These are phyloP conservation scores for Noturus placidus DNA, from an alignment of 2,113 vertebrate genomes.

Conservation along the genomic window DNA sequence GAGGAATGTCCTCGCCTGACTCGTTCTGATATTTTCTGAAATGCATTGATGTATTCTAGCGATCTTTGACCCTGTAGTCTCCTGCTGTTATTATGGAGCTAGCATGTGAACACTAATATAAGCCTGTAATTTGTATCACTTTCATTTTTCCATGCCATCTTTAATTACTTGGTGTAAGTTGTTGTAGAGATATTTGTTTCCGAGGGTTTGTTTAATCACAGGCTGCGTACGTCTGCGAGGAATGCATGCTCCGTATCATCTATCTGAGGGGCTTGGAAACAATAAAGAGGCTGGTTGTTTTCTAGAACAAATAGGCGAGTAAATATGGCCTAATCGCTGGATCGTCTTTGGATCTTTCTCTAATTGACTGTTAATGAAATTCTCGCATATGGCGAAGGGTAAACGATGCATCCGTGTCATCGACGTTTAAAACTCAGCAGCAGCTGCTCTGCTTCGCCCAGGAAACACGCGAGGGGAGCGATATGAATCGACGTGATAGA, in stretches of 20 bases:
- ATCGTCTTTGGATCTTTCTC: neutral
- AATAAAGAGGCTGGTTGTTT: neutral
- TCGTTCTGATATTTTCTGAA: neutral
- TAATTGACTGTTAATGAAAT: slow-evolving; percentile 35
- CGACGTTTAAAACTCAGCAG: slow-evolving; percentile 12
- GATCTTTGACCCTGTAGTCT: neutral
- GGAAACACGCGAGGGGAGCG: neutral
- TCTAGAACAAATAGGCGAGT: neutral
- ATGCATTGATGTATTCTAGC: neutral
- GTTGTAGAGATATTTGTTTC: neutral
- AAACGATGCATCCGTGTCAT: slow-evolving; percentile 15
- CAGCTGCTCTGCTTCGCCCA: slow-evolving; percentile 5
- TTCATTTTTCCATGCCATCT: neutral
- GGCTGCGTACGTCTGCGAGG: neutral
- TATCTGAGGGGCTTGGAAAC: neutral
- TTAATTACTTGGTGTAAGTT: neutral
- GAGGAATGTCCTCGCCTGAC: neutral
- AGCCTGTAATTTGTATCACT: neutral
- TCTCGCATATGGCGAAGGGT: slow-evolving; percentile 7
- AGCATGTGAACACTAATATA: neutral
- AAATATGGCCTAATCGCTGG: slow-evolving; percentile 13
- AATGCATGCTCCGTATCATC: neutral
- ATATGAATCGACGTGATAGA: slow-evolving; percentile 23
- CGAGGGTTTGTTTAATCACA: slow-evolving; percentile 5
- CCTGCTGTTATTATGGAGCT: no score